Percentiles rank a stretch among this genome's conserved stretches.
These are phyloP conservation scores for Abrostola triplasia DNA, from an alignment of 2,888 invertebrate genomes.

Conservation along the genomic window DNA sequence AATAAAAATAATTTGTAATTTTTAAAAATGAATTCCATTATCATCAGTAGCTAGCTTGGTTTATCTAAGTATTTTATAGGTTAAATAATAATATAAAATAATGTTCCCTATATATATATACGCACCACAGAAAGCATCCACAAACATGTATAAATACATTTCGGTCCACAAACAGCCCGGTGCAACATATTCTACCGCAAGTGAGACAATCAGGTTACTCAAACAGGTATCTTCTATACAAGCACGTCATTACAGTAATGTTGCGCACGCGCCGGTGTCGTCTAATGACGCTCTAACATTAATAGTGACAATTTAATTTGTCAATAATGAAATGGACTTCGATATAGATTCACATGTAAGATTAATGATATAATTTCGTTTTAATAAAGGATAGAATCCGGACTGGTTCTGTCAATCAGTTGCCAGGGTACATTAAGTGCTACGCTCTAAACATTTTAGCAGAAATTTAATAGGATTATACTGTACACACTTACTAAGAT, in stretches of 20 bases:
- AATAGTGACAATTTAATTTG: conserved; percentile 54
- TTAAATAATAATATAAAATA: no score
- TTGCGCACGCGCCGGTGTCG: conserved; percentile 43
- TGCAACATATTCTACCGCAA: conserved; percentile 40
- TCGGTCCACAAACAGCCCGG: conserved; percentile 1
- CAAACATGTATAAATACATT: not conserved
- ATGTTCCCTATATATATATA: no score
- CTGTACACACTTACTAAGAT: no score
- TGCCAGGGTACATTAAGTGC: not conserved
- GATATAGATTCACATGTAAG: conserved; percentile 26
- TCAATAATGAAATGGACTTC: conserved; percentile 35
- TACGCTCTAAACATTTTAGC: no score
- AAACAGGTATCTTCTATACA: conserved; percentile 45
- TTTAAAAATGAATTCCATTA: no score
- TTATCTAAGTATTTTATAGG: no score
- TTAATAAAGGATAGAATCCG: not conserved
- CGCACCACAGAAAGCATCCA: no score
- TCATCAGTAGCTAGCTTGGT: no score
- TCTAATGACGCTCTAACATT: conserved; percentile 42
- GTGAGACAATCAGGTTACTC: conserved; percentile 45
- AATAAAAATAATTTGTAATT: no score
- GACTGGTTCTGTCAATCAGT: not conserved
- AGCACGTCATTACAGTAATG: conserved; percentile 50
- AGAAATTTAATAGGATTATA: no score
- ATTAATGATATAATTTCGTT: conserved; percentile 31